Evolutionary conservation across 2,797 vertebrate species (phyloP).

Genomic region (Dendrocincla tyrannina): DNA sequence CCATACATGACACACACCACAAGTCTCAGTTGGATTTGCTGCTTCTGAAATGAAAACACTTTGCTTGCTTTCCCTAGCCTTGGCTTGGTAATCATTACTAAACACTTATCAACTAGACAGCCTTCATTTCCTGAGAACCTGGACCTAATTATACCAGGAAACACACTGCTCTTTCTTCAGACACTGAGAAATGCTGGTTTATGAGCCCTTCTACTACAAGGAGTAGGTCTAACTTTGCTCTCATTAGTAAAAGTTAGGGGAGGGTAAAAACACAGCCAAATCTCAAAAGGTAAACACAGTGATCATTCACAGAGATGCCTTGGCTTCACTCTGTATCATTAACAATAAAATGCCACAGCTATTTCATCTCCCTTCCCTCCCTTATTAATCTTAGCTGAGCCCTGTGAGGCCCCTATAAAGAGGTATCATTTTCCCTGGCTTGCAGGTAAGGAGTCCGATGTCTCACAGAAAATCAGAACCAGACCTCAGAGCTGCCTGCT

Average conservation of each 20-base stretch:
- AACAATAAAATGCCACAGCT: background rate
- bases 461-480: constrained; percentile 35
- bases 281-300: background rate
- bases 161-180: background rate
- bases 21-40: constrained; percentile 38
- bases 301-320: background rate
- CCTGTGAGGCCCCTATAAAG: background rate
- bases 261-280: background rate
- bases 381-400: background rate
- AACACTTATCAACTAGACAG: constrained; percentile 58
- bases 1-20: constrained; percentile 11
- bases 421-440: constrained; percentile 12
- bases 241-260: background rate
- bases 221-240: background rate
- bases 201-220: background rate
- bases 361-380: background rate
- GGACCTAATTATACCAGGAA: constrained; percentile 59
- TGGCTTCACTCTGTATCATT: background rate
- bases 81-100: constrained; percentile 45
- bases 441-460: constrained; percentile 3
- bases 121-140: constrained; percentile 65
- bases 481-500: background rate
- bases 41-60: constrained; percentile 49
- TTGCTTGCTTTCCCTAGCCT: background rate
- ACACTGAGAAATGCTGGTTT: background rate